A percentile compares a stretch with the other conserved stretches of the same genome.
phyloP scores from a whole-genome alignment of 1,140 invertebrate species.

The Temnothorax curvispinosus region DNA sequence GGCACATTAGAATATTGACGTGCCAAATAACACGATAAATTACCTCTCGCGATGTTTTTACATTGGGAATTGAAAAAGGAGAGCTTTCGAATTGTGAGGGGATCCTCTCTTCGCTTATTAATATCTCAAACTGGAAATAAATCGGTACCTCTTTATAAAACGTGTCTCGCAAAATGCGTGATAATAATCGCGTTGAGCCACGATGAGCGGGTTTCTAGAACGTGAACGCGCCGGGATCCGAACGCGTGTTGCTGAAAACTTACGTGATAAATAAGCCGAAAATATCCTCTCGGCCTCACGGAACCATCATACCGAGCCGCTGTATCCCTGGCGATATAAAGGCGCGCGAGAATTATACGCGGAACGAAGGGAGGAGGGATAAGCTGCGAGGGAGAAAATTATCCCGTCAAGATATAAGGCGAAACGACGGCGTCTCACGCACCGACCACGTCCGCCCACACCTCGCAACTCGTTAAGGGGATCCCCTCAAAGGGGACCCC shows the following conservation, averaged over 20 bases:
- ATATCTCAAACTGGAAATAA: background rate
- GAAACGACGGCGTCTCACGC: constrained; percentile 72
- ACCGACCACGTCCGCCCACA: constrained; percentile 81
- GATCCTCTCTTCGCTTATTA: background rate
- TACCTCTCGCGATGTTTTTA: background rate
- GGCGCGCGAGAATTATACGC: constrained; percentile 72
- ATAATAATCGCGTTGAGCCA: constrained; percentile 15
- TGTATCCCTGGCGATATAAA: constrained; percentile 5
- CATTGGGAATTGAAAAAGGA: background rate
- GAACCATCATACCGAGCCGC: constrained; percentile 19
- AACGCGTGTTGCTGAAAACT: constrained; percentile 46
- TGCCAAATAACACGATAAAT: background rate
- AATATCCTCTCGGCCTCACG: constrained; percentile 1
- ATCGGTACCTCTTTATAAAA: background rate
- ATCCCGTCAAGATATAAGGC: constrained; percentile 79
- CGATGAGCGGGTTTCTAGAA: constrained; percentile 3
- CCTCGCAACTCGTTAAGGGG: constrained; percentile 80
- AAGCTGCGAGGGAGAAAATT: constrained; percentile 78
- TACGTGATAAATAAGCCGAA: constrained; percentile 50
- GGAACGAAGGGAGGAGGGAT: constrained; percentile 60
- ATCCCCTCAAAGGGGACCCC: constrained; percentile 54
- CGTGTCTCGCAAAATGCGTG: background rate
- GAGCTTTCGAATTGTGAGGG: background rate
- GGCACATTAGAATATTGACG: background rate
- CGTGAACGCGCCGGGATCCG: background rate